Base-by-base conservation (phyloP, 92 coral and sea anemone genomes). In the Montipora capitata region DNA sequence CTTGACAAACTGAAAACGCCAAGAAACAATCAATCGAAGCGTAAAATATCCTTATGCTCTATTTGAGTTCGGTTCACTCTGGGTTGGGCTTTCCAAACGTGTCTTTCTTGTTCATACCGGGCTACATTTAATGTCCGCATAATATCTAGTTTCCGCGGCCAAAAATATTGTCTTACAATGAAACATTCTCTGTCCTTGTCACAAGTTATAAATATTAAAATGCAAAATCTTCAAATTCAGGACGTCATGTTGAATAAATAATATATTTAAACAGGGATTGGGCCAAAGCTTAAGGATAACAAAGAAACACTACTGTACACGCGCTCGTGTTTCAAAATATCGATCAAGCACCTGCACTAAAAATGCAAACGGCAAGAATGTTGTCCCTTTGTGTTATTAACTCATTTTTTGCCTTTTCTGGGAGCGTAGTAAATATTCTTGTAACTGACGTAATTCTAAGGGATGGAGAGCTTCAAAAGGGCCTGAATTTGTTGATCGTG, bases 401-500 rank as follows among this genome's bases (percentile, higher is more conserved):
- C 76, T 79, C 72, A 9, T 16, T 93, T 43, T 52, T 88, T 13
- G 63, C 85, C 38, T 16, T 90, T 41, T 78, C 57, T 49, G 96
- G 94, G 0, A 40, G 79, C 38, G 45, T 82, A 1, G 86, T 86
- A 41, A 93, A 93, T 54, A 59, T 68, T 10, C 70, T 85, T 14
- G 94, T 93, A 8, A 78, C 91, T 40, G 51, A 76, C 5, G 85
- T 87, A 17, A 64, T 93, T 54, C 43, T 77, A 0, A 73, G 66
- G 58, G 77, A 90, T 83, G 75, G 41, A 11, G 96, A 84, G 4
- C 86, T 90, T 78, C 90, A 85, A 20, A 88, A 89, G 42, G 96
- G 96, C 14, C 77, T 93, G 44, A 90, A 90, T 68, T 43, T 93
- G 40, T 68, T 93, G 68, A 90, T 93, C 8, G 96, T 89, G 14